Evolutionary conservation across 1,140 invertebrate species (phyloP).

Genomic region (Neotoxoptera formosana): DNA sequence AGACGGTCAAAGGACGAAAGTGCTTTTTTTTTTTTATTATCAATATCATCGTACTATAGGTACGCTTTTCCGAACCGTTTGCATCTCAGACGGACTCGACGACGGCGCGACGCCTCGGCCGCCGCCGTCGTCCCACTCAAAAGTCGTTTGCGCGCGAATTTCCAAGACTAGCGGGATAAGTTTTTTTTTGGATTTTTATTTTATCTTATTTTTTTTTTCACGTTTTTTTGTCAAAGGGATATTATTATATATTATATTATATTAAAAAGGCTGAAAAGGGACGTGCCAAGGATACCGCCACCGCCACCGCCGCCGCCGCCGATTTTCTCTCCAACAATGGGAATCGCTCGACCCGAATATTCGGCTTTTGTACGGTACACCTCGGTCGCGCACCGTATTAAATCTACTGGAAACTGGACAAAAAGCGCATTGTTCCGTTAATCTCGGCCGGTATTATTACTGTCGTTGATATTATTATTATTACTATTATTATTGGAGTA

Average conservation of each 20-base stretch:
- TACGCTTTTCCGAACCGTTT: not conserved
- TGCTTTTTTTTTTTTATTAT: not conserved
- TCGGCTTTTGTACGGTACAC: conserved; percentile 25
- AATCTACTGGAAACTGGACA: conserved; percentile 41
- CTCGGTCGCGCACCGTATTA: conserved; percentile 5
- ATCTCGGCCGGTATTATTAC: not conserved
- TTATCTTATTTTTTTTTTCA: not conserved
- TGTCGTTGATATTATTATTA: conserved; percentile 28
- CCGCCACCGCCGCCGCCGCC: not conserved
- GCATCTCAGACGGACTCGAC: not conserved
- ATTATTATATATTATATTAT: not conserved
- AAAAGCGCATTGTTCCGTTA: conserved; percentile 43
- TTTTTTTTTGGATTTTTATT: not conserved
- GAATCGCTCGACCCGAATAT: not conserved
- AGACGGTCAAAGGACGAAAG: not conserved
- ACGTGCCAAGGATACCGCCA: conserved; percentile 27
- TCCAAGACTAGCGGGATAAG: not conserved
- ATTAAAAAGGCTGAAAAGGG: conserved; percentile 5
- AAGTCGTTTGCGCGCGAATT: not conserved
- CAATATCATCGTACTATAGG: not conserved
- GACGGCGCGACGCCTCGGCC: not conserved
- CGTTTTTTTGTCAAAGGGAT: not conserved
- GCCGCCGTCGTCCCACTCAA: not conserved
- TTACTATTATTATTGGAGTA: conserved; percentile 30
- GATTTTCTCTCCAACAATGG: conserved; percentile 1